Base-by-base conservation (phyloP, 2,888 invertebrate species). In the Scrobipalpa costella region DNA sequence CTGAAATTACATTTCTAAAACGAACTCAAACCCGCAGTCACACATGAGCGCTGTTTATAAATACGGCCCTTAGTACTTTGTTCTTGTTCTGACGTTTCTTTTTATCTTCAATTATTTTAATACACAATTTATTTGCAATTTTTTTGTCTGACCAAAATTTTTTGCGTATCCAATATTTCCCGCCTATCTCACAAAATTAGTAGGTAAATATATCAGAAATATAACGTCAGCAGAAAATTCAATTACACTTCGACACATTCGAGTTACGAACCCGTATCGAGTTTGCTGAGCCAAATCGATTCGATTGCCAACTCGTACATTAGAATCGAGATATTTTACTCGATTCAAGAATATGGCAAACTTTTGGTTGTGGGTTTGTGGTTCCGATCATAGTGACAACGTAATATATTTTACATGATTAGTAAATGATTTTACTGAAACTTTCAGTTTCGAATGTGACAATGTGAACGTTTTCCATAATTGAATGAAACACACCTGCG, bases 221-320 rank as follows among this genome's bases (percentile, higher is more conserved):
- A 44, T 6, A 44, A 36, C 5, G 58, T 27, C 19, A 38, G 36
- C 34, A 33, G 57, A 63, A 55, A 63, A 57, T 57, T 57, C 57
- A 57, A 57, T 63, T 57, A 47, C 57, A 47, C 21, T 40, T 50
- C 17, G 11, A 15, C 52, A 44, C 40, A 55, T 27, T 52, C 44
- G 27, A 64, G 47, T 57, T 57, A 61, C 61, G 49, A 57, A 36
- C 36, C 61, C 57, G 57, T 61, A 61, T 57, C 57, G 57, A 57
- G 9, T 57, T 64, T 55, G 63, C 38, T 34, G 47, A 52, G 36
- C 36, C 49, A 38, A 61, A 62, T 65, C 57, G 60, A 62, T 60
- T 60, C 62, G 62, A 65, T 63, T 62, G 62, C 65, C 65, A 65
- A 62, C 62, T 63, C 65, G 65, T 65, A 58, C 36, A 57, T 65